Percentiles rank a stretch among this genome's conserved stretches.
Conservation (phyloP, 2,797 vertebrate genomes). For the Chrosomus eos region DNA sequence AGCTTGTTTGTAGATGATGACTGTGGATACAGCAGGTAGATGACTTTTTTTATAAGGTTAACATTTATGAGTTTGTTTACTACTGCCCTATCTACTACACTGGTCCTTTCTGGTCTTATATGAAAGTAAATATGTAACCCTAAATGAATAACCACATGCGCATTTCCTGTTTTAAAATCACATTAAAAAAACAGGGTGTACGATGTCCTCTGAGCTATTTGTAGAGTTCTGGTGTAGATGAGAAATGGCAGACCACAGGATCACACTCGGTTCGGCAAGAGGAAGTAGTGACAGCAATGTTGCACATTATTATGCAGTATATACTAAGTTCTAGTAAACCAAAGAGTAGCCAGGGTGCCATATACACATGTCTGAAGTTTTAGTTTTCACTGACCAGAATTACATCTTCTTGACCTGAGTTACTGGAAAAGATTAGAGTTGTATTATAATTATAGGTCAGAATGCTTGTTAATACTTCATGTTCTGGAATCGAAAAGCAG, state of each 20-base stretch:
- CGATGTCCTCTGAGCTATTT: conserved; percentile 23
- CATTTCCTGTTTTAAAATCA: conserved; percentile 37
- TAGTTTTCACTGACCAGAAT: background rate
- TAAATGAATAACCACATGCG: conserved; percentile 32
- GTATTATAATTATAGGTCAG: background rate
- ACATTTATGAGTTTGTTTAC: background rate
- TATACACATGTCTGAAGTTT: background rate
- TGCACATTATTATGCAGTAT: background rate
- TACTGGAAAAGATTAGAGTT: background rate
- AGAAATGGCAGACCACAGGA: background rate
- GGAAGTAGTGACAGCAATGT: background rate
- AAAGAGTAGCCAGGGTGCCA: background rate
- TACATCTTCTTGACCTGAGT: background rate
- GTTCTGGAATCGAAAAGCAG: background rate
- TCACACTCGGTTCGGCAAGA: background rate
- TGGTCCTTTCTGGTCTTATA: background rate
- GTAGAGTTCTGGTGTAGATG: conserved; percentile 5
- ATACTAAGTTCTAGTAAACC: background rate
- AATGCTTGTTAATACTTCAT: background rate
- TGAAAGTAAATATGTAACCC: background rate
- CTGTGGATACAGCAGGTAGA: no score
- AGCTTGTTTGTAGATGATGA: no score
- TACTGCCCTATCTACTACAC: background rate
- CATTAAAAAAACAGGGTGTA: background rate
- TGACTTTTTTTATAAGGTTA: background rate